Evolutionary conservation across 2,888 invertebrate species (phyloP).

Genomic region (Pyrochroa serraticornis): DNA sequence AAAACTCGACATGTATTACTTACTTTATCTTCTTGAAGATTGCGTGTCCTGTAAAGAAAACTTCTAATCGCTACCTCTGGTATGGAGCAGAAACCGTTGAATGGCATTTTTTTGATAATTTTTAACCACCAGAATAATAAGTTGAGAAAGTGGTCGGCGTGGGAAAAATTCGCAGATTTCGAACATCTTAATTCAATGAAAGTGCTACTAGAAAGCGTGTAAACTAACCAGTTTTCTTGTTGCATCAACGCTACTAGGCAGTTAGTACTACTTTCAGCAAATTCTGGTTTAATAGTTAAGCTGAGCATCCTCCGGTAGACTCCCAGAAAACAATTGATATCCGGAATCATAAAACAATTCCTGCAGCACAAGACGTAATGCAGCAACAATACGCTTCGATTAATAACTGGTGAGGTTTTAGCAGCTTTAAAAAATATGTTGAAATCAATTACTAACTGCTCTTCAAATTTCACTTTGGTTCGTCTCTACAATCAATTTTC

Average conservation of each 20-base stretch:
- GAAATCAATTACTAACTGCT: not conserved
- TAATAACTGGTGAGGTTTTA: not conserved
- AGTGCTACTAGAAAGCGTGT: not conserved
- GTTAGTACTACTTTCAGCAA: not conserved
- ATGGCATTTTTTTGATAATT: not conserved
- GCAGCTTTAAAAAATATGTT: not conserved
- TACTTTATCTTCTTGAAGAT: not conserved
- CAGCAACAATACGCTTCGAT: not conserved
- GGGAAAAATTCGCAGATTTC: not conserved
- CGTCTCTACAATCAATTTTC: not conserved
- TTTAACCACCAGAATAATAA: not conserved
- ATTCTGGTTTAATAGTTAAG: not conserved
- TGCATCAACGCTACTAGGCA: not conserved
- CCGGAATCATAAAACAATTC: not conserved
- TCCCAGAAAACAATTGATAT: not conserved
- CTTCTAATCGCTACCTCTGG: not conserved
- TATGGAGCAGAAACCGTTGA: not conserved
- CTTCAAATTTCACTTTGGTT: not conserved
- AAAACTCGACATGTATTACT: not conserved
- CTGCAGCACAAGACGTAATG: not conserved
- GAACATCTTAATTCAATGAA: not conserved
- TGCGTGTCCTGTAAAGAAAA: not conserved
- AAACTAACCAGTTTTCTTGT: not conserved
- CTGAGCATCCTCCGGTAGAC: not conserved
- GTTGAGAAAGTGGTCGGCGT: not conserved